Evolutionary conservation across 2,888 invertebrate genomes (phyloP).

Genomic region (Drosophila pegasa): DNA sequence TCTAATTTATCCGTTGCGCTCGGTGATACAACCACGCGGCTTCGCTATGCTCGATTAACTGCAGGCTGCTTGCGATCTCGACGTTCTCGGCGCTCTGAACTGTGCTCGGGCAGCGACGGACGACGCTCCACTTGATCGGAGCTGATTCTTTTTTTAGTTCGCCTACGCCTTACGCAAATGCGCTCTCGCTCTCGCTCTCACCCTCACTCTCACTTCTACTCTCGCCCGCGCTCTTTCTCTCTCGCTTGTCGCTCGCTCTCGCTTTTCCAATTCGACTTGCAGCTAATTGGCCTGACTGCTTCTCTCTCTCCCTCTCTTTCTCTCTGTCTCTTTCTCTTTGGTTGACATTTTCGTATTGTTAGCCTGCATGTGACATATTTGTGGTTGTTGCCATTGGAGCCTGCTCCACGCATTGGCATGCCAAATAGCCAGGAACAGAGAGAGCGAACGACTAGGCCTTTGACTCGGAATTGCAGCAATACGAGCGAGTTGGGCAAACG

Average conservation of each 20-base stretch:
- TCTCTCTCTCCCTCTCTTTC: neutral
- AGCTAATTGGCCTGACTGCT: constrained; percentile 31
- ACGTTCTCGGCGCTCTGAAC: constrained; percentile 51
- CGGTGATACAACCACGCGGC: constrained; percentile 63
- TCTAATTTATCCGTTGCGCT: constrained; percentile 23
- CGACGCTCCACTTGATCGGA: constrained; percentile 47
- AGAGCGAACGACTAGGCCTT: constrained; percentile 4
- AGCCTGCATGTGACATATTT: constrained; percentile 13
- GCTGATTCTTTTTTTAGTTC: constrained; percentile 64
- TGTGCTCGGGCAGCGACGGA: constrained; percentile 26
- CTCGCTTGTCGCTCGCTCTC: constrained; percentile 18
- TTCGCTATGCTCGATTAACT: constrained; percentile 75
- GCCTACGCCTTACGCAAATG: constrained; percentile 73
- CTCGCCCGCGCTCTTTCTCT: constrained; percentile 16
- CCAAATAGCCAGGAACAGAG: constrained; percentile 16
- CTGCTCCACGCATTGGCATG: constrained; percentile 28
- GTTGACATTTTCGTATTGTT: constrained; percentile 4
- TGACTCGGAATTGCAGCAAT: constrained; percentile 26
- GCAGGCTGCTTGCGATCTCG: constrained; percentile 44
- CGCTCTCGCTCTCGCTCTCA: constrained; percentile 29
- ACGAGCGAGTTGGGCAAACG: constrained; percentile 14
- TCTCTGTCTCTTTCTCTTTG: neutral
- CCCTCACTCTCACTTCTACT: constrained; percentile 34
- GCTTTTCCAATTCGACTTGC: constrained; percentile 28
- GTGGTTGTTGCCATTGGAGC: constrained; percentile 39